Evolutionary conservation across 2,888 invertebrate species (phyloP), one percentile per base, ranked within the genome.

Genomic region (Deroplatys truncata): DNA sequence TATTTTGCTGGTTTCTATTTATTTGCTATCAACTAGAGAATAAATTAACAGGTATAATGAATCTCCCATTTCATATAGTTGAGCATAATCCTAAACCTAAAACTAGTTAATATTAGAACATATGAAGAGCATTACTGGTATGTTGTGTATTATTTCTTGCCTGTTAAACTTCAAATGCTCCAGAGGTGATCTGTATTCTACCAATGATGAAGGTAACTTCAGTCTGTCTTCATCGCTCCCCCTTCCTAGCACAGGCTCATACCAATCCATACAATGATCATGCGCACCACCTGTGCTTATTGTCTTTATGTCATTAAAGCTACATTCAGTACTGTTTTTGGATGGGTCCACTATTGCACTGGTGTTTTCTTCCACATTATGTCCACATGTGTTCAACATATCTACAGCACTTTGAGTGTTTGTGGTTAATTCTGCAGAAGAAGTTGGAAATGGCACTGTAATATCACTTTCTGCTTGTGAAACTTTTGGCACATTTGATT

Each of bases 131-230:
- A 43, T 43, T 43, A 43, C 43, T 13, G 20, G 20, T 72, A 72
- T 72, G 16, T 7, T 72, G 16, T 72, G 3, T 15, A 72, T 72
- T 72, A 72, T 72, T 72, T 72, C 87, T 88, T 84, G 84, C 88
- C 88, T 88, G 28, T 88, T 83, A 83, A 56, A 82, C 5, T 87
- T 28, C 25, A 88, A 31, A 84, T 88, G 88, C 84, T 88, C 88
- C 84, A 88, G 28, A 15, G 88, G 88, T 29, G 88, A 88, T n/a
- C 56, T 84, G 28, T 88, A 88, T 83, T 88, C 56, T 5, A 49
- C 20, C 3, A 88, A 15, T 25, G 28, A 43, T 28, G n/a, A 16
- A 16, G 56, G 29, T 25, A 86, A 28, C 9, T 25, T 86, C 20
- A 28, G 28, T n/a, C 25, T 29, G 0, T 29, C 29, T n/a, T 29